Conservation (phyloP, 2,888 invertebrate species). For the Eupithecia insigniata region DNA sequence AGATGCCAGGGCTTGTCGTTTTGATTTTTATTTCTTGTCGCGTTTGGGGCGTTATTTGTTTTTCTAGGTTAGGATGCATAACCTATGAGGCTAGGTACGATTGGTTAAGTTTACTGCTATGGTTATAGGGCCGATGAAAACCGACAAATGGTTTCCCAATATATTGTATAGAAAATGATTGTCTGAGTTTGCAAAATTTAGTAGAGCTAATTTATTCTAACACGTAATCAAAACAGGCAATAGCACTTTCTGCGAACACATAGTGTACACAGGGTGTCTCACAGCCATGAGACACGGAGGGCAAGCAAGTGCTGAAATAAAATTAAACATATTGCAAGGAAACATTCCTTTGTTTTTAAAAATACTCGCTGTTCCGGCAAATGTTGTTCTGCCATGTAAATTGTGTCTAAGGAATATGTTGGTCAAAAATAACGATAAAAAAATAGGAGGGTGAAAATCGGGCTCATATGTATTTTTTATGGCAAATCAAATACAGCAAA, state of each 20-base stretch:
- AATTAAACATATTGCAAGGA: too few relatives aligned
- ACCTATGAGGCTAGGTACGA: neutral
- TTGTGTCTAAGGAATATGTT: too few relatives aligned
- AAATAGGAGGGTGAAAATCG: too few relatives aligned
- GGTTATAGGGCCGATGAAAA: neutral
- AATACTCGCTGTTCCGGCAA: too few relatives aligned
- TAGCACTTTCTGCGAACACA: neutral
- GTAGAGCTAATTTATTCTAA: neutral
- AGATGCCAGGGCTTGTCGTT: conserved; percentile 10
- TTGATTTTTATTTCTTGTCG: conserved; percentile 22
- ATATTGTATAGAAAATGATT: neutral
- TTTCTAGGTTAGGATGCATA: conserved; percentile 1
- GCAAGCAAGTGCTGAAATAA: too few relatives aligned
- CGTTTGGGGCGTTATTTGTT: neutral
- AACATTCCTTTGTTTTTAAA: too few relatives aligned
- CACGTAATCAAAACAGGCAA: neutral
- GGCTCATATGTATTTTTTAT: too few relatives aligned
- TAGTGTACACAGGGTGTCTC: too few relatives aligned
- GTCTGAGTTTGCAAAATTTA: neutral
- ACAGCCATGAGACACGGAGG: too few relatives aligned
- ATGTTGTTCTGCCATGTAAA: too few relatives aligned
- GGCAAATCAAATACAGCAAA: too few relatives aligned
- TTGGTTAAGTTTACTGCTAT: neutral
- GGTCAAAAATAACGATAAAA: too few relatives aligned
- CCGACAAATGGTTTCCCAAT: neutral